Conservation (phyloP, 1,140 invertebrate genomes). For the Anastatus disparis region DNA sequence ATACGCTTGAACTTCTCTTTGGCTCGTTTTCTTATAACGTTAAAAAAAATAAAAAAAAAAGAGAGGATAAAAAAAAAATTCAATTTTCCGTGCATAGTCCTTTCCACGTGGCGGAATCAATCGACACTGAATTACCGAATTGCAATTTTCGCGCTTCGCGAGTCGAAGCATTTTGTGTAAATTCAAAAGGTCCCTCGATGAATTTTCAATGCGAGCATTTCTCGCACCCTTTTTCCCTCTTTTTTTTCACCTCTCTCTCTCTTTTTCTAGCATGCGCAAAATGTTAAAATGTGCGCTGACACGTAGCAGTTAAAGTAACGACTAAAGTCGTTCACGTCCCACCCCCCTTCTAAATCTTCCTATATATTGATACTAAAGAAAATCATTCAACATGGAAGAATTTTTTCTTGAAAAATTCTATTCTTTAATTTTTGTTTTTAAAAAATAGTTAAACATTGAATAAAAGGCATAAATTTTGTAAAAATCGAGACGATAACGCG, state of each 20-base stretch:
- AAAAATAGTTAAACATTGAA: too few species aligned
- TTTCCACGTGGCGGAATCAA: not conserved
- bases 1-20: too few species aligned
- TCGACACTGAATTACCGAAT: not conserved
- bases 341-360: too few species aligned
- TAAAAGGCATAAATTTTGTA: too few species aligned
- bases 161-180: slow-evolving; percentile 33
- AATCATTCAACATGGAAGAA: too few species aligned
- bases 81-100: not conserved
- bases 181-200: slow-evolving; percentile 31
- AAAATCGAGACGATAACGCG: too few species aligned
- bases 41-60: too few species aligned
- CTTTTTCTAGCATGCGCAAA: not conserved
- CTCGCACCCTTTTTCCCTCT: too few species aligned
- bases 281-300: not conserved
- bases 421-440: too few species aligned
- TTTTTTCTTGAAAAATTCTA: too few species aligned
- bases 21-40: too few species aligned
- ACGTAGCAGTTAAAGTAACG: not conserved
- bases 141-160: slow-evolving; percentile 18
- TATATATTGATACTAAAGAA: not conserved
- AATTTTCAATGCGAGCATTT: slow-evolving; percentile 31
- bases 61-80: not conserved
- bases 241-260: too few species aligned
- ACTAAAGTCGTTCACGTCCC: not conserved